These are phyloP conservation scores for Syrista parreyssii DNA, from an alignment of 2,888 invertebrate genomes.

Conservation along the genomic window DNA sequence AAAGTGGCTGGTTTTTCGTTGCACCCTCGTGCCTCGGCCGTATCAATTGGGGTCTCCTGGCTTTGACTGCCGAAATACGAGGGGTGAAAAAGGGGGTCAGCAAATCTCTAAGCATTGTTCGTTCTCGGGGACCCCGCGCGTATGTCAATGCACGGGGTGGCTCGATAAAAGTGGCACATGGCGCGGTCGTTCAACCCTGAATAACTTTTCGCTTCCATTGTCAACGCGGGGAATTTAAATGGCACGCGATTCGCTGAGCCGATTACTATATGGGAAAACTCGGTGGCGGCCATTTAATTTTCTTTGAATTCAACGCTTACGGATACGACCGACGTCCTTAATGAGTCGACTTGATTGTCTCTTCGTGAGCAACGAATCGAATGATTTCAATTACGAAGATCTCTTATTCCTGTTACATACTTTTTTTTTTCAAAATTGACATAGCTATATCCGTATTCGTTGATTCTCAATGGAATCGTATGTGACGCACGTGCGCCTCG, in stretches of 20 bases:
- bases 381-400: background rate
- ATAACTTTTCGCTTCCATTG: conserved; percentile 42
- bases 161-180: conserved; percentile 43
- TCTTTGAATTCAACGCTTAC: background rate
- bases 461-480: background rate
- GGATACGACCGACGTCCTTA: background rate
- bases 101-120: conserved; percentile 21
- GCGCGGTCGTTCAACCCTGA: conserved; percentile 39
- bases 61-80: conserved; percentile 4
- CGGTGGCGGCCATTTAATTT: background rate
- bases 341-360: background rate
- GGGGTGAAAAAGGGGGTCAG: conserved; percentile 15
- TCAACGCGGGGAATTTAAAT: conserved; percentile 44
- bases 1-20: background rate
- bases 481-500: background rate
- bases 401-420: background rate
- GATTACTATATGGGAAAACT: background rate
- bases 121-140: conserved; percentile 16
- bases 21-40: background rate
- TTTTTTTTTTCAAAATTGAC: background rate
- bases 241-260: conserved; percentile 22
- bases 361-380: background rate
- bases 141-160: conserved; percentile 24
- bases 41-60: background rate
- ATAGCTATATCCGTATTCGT: background rate